Base-by-base conservation (phyloP, 2,113 vertebrate species). In the Zootoca vivipara region DNA sequence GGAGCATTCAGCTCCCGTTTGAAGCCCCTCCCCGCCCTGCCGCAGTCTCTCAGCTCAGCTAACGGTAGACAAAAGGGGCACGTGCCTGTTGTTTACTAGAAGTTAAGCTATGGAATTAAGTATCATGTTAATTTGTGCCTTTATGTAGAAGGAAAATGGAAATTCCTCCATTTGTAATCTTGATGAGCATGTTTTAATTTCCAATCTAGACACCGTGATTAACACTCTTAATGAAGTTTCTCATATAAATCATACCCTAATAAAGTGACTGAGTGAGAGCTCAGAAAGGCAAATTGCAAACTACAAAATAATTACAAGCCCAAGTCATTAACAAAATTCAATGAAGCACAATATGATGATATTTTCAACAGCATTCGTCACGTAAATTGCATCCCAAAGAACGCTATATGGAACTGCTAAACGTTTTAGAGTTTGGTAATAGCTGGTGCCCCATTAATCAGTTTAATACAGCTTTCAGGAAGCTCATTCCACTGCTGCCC, bases 381-480 rank as follows among this genome's bases (percentile, higher is more conserved):
- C 78, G 75, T 28, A 83, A 86, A 69, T 56, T 83, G 0, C 5
- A 83, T 90, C 35, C 30, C 83, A 74, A 90, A 91, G 82, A 93
- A 83, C 4, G 4, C 22, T 85, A 26, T 83, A 12, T 38, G 67
- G 72, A 70, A 4, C 0, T 0, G 78, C 72, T 69, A 70, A 78
- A 87, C 82, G 78, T 78, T 95, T 90, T 79, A 89, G 82, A 85
- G n/a, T 56, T 82, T 82, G 33, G 62, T 26, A 83, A 82, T 83
- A 52, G 87, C 87, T 82, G 30, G 38, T 67, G 40, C 15, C 64
- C 73, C 73, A 83, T 88, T 83, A 67, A 83, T 88, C 81, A 78
- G 78, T 56, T 56, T 77, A 75, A 88, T 83, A 56, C n/a, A 65
- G 24, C n/a, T 67, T 35, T 35, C 82, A 78, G 42, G 38, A 62